Percentiles rank a stretch among this genome's conserved stretches.
These are phyloP conservation scores for Plemyria rubiginata DNA, from an alignment of 2,888 invertebrate genomes.

Conservation along the genomic window DNA sequence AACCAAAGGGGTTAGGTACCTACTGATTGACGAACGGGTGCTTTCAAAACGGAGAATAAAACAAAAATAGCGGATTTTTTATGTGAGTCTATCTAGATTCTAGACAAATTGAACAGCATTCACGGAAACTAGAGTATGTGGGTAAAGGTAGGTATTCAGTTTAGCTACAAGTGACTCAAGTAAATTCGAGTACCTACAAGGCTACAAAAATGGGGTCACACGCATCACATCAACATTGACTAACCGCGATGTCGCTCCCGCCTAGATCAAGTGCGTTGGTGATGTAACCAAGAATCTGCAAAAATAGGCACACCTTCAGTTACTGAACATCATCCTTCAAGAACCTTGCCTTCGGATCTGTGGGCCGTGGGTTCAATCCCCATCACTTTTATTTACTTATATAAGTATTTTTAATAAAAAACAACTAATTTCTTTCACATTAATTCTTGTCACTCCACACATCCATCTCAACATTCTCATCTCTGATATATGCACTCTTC, in stretches of 20 bases:
- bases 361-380: too few species aligned
- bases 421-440: too few species aligned
- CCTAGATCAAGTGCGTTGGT: slow-evolving; percentile 73
- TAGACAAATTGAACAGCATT: slow-evolving; percentile 7
- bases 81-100: slow-evolving; percentile 8
- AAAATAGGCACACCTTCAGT: slow-evolving; percentile 46
- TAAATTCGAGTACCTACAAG: slow-evolving; percentile 11
- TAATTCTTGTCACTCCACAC: too few species aligned
- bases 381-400: too few species aligned
- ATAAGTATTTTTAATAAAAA: too few species aligned
- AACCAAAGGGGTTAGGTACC: slow-evolving; percentile 1
- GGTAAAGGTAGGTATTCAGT: background rate
- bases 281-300: slow-evolving; percentile 78
- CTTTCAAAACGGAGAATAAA: background rate
- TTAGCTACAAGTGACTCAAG: slow-evolving; percentile 16
- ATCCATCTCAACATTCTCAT: too few species aligned
- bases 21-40: background rate
- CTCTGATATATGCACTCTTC: too few species aligned
- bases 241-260: slow-evolving; percentile 70
- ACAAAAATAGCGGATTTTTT: background rate
- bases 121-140: slow-evolving; percentile 4
- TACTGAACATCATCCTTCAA: background rate
- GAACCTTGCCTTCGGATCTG: too few species aligned
- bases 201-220: slow-evolving; percentile 37
- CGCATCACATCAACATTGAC: slow-evolving; percentile 54